Percentiles rank a stretch among this genome's conserved stretches.
These are phyloP conservation scores for Pocillopora grandis DNA, from an alignment of 92 coral and sea anemone species.

Conservation along the genomic window DNA sequence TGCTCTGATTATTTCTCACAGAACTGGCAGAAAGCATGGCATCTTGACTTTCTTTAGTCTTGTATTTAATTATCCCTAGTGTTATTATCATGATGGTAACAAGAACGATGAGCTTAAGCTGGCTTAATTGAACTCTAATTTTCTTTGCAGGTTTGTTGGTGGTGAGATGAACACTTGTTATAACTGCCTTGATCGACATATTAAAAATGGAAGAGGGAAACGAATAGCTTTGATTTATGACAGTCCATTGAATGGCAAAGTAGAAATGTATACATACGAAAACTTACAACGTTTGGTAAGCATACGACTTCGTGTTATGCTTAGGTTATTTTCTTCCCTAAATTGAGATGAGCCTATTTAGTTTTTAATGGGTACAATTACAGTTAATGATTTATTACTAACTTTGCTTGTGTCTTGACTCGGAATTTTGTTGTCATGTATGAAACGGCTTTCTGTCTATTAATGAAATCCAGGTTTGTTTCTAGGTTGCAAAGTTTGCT, in stretches of 20 bases:
- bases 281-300: conserved; percentile 59
- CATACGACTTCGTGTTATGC: no score
- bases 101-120: neutral
- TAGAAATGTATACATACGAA: conserved; percentile 83
- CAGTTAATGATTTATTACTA: no score
- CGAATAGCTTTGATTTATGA: conserved; percentile 86
- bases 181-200: conserved; percentile 91
- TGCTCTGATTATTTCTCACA: no score
- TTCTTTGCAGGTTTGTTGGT: conserved; percentile 77
- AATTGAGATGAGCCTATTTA: no score
- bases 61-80: no score
- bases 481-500: conserved; percentile 90
- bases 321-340: no score
- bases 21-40: no score
- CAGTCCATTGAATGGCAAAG: conserved; percentile 89
- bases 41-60: no score
- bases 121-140: neutral
- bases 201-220: conserved; percentile 73
- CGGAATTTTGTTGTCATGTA: neutral
- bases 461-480: no score
- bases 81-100: no score
- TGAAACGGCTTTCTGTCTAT: neutral
- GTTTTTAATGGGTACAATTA: no score
- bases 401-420: neutral
- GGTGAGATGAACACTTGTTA: conserved; percentile 96